Evolutionary conservation across 2,888 invertebrate genomes (phyloP).

Genomic region (Isoperla grammatica): DNA sequence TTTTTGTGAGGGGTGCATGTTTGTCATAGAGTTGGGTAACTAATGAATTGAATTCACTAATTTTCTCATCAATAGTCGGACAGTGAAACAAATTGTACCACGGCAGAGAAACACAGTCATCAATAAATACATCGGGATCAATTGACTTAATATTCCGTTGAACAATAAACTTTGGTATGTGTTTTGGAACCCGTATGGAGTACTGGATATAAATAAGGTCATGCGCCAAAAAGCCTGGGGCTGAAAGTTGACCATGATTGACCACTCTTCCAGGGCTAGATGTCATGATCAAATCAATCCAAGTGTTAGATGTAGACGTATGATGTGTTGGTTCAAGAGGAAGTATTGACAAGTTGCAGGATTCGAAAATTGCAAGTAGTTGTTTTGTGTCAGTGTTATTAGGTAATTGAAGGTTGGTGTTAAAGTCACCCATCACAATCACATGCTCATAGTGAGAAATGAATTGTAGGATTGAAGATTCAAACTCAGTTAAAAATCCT

Average conservation of each 20-base stretch:
- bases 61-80: no score
- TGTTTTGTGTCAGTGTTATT: background rate
- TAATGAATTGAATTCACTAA: no score
- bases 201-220: background rate
- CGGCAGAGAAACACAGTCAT: background rate
- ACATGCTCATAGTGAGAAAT: background rate
- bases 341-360: background rate
- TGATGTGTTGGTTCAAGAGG: slow-evolving; percentile 6
- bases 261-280: background rate
- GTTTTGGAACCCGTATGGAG: background rate
- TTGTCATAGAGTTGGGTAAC: background rate
- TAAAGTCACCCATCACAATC: slow-evolving; percentile 13
- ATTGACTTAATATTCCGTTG: background rate
- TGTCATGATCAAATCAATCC: slow-evolving; percentile 8
- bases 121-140: background rate
- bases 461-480: background rate
- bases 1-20: background rate
- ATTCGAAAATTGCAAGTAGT: background rate
- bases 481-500: background rate
- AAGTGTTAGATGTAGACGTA: slow-evolving; percentile 5
- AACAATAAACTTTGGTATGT: background rate
- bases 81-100: no score
- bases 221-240: no score
- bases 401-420: background rate
- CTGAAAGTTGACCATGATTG: background rate